Base-by-base conservation (phyloP, 1,140 invertebrate genomes). In the Physella acuta region DNA sequence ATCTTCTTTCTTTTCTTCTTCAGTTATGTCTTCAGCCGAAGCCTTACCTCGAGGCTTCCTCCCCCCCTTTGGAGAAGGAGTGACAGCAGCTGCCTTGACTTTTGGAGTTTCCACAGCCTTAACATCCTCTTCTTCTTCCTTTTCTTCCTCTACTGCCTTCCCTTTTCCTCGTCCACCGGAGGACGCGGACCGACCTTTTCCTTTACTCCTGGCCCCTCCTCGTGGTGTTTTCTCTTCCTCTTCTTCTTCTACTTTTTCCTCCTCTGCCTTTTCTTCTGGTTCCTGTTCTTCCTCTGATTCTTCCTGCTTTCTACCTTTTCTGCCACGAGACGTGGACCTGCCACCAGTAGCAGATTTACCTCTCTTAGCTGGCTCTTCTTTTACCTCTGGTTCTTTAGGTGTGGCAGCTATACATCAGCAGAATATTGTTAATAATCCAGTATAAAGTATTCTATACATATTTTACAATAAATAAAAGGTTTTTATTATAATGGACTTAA, bases 71-170 rank as follows among this genome's bases (percentile, higher is more conserved):
- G 67, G 0, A 63, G 30, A 33, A 56, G 51, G 11, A 34, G 3
- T 51, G 52, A 52, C 44, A n/a, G 34, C 33, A n/a, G 24, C 33
- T 5, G 64, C 51, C 36, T 59, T 66, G 16, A n/a, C 33, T 26
- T 63, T 68, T 24, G 31, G 20, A 34, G 37, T 14, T 55, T 67
- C 33, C 30, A 39, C 60, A 39, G 63, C 61, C 28, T 71, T 61
- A 14, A 67, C 60, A 58, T 52, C 61, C 59, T 60, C 69, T 16
- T 62, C 60, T 3, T 67, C 72, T 20, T 37, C 61, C 58, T 59
- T 71, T 31, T 66, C 71, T 56, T 60, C 70, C 59, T 58, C 31
- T 31, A 62, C 72, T 63, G 55, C 70, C 55, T 68, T 39, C 14
- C 49, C 59, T 20, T 26, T 31, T 60, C 61, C 44, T 59, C 49